A percentile compares a stretch with the other conserved stretches of the same genome.
Evolutionary conservation across 2,888 invertebrate genomes (phyloP).

Genomic region (Acanthosepion esculentum): DNA sequence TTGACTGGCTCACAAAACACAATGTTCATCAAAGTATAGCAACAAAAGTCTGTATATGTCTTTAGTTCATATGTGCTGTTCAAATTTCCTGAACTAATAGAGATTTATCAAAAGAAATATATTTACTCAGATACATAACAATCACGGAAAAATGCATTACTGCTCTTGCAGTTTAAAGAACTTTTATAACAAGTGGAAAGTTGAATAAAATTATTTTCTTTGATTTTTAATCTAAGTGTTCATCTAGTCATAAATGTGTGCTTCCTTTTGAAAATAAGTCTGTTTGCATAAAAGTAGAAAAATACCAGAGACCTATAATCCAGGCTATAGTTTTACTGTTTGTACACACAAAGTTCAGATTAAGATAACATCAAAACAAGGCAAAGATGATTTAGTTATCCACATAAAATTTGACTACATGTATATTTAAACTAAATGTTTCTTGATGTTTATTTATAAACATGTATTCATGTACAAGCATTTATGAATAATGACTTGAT

Average conservation of each 20-base stretch:
- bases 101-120: neutral
- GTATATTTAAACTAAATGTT: neutral
- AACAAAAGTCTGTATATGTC: too few relatives aligned
- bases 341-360: neutral
- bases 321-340: neutral
- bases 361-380: neutral
- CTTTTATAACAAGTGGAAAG: neutral
- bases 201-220: neutral
- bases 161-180: neutral
- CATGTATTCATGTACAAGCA: too few relatives aligned
- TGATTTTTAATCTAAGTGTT: neutral
- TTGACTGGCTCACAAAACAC: too few relatives aligned
- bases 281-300: neutral
- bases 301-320: neutral
- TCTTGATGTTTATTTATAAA: too few relatives aligned
- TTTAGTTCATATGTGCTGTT: too few relatives aligned
- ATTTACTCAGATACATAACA: neutral
- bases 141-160: neutral
- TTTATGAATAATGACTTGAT: too few relatives aligned
- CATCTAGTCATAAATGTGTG: neutral
- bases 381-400: neutral
- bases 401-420: neutral
- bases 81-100: too few relatives aligned
- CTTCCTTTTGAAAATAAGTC: neutral
- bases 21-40: too few relatives aligned